Evolutionary conservation across 2,113 vertebrate species (phyloP).

Genomic region (Psammodynastes pulverulentus): DNA sequence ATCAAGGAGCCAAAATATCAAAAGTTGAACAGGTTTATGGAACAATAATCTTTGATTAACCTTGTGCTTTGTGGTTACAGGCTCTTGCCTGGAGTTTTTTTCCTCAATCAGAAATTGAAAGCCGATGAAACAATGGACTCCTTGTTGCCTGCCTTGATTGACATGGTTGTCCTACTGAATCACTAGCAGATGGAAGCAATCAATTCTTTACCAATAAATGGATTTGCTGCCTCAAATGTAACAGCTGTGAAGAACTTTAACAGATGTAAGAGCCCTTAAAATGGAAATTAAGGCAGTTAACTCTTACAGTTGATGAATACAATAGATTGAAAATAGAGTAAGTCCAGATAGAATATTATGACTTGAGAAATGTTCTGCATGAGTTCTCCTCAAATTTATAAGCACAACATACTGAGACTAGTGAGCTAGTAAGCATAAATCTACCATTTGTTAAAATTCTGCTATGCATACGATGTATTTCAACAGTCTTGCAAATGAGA

Average conservation of each 20-base stretch:
- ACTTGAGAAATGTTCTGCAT: background rate
- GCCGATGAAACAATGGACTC: background rate
- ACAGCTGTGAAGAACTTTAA: conserved; percentile 36
- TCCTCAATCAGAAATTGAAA: background rate
- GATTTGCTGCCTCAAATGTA: conserved; percentile 7
- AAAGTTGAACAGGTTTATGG: rapidly evolving
- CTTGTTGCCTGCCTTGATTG: background rate
- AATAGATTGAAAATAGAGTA: background rate
- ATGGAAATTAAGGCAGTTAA: conserved; percentile 50
- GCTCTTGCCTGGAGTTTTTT: background rate
- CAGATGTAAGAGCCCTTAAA: conserved; percentile 32
- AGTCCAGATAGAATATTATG: background rate
- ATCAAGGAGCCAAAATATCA: rapidly evolving
- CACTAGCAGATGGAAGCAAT: conserved; percentile 43
- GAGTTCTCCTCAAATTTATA: background rate
- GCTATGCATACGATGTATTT: background rate
- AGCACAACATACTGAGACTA: background rate
- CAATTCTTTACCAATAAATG: conserved; percentile 41
- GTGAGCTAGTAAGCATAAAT: background rate
- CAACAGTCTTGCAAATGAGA: background rate
- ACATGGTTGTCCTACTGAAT: background rate
- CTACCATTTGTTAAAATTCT: background rate
- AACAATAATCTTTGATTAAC: background rate
- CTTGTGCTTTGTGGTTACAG: background rate
- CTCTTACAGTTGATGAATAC: conserved; percentile 21